Conservation (phyloP, 1,140 invertebrate species). For the Choristoneura fumiferana region DNA sequence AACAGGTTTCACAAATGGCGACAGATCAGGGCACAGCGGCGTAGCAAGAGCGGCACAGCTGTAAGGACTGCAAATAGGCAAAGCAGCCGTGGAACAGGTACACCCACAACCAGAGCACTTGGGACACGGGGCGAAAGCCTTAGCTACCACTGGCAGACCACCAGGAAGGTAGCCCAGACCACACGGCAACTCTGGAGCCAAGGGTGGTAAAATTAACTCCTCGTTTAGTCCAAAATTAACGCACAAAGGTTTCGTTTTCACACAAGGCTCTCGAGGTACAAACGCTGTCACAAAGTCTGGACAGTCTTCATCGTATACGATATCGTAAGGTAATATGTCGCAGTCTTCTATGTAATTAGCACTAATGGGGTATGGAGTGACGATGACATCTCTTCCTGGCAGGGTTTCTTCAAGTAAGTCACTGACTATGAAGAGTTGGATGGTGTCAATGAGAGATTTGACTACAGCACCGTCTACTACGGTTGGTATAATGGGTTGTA, state of each 20-base stretch:
- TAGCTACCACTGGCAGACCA: constrained; percentile 23
- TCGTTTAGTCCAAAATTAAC: neutral
- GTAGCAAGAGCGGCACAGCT: constrained; percentile 24
- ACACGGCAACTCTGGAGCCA: constrained; percentile 23
- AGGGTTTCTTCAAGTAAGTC: neutral
- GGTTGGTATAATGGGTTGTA: neutral
- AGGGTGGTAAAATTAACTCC: constrained; percentile 27
- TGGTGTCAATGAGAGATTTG: neutral
- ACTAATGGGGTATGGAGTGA: neutral
- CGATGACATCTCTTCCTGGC: neutral
- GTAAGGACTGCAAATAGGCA: constrained; percentile 24
- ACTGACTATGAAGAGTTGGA: constrained; percentile 17
- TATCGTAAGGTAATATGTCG: neutral
- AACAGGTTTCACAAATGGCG: constrained; percentile 27
- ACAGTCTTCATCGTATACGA: neutral
- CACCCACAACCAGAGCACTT: neutral
- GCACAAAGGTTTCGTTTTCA: neutral
- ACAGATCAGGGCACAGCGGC: constrained; percentile 23
- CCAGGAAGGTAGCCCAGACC: constrained; percentile 29
- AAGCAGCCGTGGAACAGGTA: neutral
- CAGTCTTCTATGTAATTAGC: neutral
- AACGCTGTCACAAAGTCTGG: neutral
- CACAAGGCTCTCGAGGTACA: neutral
- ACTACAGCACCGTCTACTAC: neutral
- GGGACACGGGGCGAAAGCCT: neutral